Base-by-base conservation (phyloP, 2,888 invertebrate species). In the Amphipyra berbera region DNA sequence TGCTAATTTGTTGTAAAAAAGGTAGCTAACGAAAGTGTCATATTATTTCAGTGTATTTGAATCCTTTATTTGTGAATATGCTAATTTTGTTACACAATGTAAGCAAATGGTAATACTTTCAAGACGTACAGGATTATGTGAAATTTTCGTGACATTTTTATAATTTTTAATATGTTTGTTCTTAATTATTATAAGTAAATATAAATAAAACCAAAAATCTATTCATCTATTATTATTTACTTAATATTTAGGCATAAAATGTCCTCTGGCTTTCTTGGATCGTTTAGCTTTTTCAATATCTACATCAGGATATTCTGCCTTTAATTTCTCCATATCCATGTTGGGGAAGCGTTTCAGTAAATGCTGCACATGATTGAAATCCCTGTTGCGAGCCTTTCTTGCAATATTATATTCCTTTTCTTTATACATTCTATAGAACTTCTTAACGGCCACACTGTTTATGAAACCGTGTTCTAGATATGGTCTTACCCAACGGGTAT, bases 321-420 rank as follows among this genome's bases (percentile, higher is more conserved):
- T 96, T 21, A 98, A 83, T 56, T 96, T 93, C 61, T 97, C 96
- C 86, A 96, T 86, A 84, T 97, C 97, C 88, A 97, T 90, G 83
- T 98, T 95, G 0, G 98, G 98, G 89, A 97, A 98, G 44, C 96
- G 95, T 72, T 96, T 96, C 27, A 98, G 81, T 57, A 97, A 87
- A 70, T 96, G 96, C 88, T 96, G 96, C 0, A 97, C 97, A 86
- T 97, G 96, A 81, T 96, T 96, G 65, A 95, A 96, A 53, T 96
- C 94, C 70, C 97, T 96, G 95, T 95, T 96, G 63, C 90, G 94
- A 13, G 95, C 91, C 87, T 90, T 96, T 53, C 96, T 94, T 78
- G 95, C 95, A 38, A 88, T 88, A 78, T 96, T 95, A 81, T 95
- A 95, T 30, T 95, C 78, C 82, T 97, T 97, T 85, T 98, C 98